Evolutionary conservation across 2,797 vertebrate genomes (phyloP).

Genomic region (Distichodus sexfasciatus): DNA sequence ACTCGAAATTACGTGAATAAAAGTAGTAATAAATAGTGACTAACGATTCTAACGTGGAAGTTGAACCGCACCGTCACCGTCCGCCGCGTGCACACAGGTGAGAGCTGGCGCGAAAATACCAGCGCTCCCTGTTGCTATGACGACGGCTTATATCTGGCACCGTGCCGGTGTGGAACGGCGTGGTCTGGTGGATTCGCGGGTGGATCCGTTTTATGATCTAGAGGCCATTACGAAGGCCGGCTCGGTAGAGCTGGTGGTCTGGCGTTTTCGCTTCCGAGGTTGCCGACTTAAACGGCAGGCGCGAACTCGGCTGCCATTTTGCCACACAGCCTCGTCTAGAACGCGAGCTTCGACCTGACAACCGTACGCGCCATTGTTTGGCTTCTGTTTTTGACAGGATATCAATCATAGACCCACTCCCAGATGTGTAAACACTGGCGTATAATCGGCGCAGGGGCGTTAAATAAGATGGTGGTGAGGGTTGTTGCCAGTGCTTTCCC

Average conservation of each 20-base stretch:
- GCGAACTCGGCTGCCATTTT: conserved; percentile 52
- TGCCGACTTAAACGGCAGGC: conserved; percentile 12
- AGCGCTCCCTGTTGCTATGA: conserved; percentile 50
- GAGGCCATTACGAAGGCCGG: background rate
- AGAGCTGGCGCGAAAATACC: conserved; percentile 3
- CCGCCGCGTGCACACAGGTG: background rate
- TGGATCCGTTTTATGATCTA: background rate
- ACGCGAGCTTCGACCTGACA: conserved; percentile 22
- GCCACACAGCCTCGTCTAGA: conserved; percentile 39
- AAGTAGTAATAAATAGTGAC: too few relatives aligned
- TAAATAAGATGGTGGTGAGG: too few relatives aligned
- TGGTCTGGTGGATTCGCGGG: background rate
- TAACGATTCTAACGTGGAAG: background rate
- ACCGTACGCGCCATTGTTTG: conserved; percentile 28
- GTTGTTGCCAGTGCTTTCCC: too few relatives aligned
- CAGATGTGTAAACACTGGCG: too few relatives aligned
- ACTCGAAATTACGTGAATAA: too few relatives aligned
- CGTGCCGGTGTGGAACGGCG: conserved; percentile 23
- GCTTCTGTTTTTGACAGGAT: background rate
- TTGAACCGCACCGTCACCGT: background rate
- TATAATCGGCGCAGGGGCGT: too few relatives aligned
- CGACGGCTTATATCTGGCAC: conserved; percentile 43
- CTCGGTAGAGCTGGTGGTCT: too few relatives aligned
- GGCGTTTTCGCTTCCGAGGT: too few relatives aligned
- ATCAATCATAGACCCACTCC: too few relatives aligned